A percentile compares a stretch with the other conserved stretches of the same genome.
Conservation (phyloP, 2,888 invertebrate species). For the Cabera pusaria region DNA sequence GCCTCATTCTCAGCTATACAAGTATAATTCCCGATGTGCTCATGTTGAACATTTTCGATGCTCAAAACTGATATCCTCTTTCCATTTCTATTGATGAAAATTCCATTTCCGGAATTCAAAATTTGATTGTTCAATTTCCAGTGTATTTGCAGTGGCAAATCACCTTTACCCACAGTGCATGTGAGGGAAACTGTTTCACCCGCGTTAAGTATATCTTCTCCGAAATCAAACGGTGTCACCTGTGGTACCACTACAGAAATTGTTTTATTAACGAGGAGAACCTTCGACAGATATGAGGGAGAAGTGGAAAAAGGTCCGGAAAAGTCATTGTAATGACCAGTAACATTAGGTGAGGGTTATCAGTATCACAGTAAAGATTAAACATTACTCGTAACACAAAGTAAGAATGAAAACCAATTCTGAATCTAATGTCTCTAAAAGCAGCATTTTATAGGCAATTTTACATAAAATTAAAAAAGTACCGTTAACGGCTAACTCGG, state of each 20-base stretch:
- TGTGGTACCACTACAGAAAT: conserved; percentile 87
- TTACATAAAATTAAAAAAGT: conserved; percentile 45
- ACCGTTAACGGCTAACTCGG: conserved; percentile 89
- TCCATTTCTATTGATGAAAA: conserved; percentile 84
- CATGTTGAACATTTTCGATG: conserved; percentile 83
- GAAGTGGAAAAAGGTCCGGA: not conserved
- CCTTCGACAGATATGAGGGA: conserved; percentile 1
- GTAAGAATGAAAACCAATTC: conserved; percentile 21
- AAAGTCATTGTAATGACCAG: not conserved
- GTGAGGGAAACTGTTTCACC: conserved; percentile 88
- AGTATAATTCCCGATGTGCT: conserved; percentile 85
- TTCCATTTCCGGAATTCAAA: conserved; percentile 79
- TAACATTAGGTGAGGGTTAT: no score
- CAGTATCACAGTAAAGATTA: no score
- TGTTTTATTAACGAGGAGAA: conserved; percentile 13
- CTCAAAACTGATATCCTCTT: conserved; percentile 87
- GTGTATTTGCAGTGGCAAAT: conserved; percentile 86
- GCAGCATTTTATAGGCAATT: conserved; percentile 14
- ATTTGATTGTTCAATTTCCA: conserved; percentile 87
- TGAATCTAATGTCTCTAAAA: conserved; percentile 18
- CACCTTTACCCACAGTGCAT: conserved; percentile 89
- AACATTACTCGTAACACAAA: conserved; percentile 14
- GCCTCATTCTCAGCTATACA: conserved; percentile 87
- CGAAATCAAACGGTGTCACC: conserved; percentile 91
- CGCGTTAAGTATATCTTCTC: conserved; percentile 88